A percentile compares a stretch with the other conserved stretches of the same genome.
Conservation (phyloP, 1,140 invertebrate species). For the Notospermus geniculatus region DNA sequence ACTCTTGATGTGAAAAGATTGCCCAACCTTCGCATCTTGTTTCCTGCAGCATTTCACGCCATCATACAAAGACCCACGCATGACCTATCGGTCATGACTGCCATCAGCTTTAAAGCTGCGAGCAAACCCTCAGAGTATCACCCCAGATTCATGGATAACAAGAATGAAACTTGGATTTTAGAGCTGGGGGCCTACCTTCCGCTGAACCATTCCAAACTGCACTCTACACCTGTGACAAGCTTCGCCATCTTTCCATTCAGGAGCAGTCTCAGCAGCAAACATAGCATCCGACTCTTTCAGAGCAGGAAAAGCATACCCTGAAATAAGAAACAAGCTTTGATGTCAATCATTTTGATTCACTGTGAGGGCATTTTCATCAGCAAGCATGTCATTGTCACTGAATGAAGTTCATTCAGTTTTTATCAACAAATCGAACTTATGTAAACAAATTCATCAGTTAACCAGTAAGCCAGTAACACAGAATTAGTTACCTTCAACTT, state of each 20-base stretch:
- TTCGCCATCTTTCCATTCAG: conserved; percentile 95
- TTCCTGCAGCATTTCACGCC: too few species aligned
- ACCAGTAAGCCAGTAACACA: too few species aligned
- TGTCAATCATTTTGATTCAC: too few species aligned
- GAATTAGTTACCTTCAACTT: conserved; percentile 70
- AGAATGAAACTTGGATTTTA: conserved; percentile 2
- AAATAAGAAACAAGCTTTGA: too few species aligned
- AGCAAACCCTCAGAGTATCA: neutral
- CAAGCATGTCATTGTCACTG: too few species aligned
- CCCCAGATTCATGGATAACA: neutral
- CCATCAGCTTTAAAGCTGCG: too few species aligned
- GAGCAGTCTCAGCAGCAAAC: conserved; percentile 94
- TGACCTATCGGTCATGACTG: too few species aligned
- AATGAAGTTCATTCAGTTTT: neutral
- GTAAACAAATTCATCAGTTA: too few species aligned
- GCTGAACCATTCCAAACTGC: conserved; percentile 76
- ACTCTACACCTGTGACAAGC: conserved; percentile 89
- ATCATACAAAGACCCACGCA: too few species aligned
- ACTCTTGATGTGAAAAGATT: too few species aligned
- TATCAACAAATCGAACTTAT: neutral
- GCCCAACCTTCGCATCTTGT: too few species aligned
- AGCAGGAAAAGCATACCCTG: conserved; percentile 82
- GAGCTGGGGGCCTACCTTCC: conserved; percentile 67
- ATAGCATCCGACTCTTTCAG: conserved; percentile 97
- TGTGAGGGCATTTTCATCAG: too few species aligned